Evolutionary conservation across 2,888 invertebrate genomes (phyloP).

Genomic region (Heliconius cydno): DNA sequence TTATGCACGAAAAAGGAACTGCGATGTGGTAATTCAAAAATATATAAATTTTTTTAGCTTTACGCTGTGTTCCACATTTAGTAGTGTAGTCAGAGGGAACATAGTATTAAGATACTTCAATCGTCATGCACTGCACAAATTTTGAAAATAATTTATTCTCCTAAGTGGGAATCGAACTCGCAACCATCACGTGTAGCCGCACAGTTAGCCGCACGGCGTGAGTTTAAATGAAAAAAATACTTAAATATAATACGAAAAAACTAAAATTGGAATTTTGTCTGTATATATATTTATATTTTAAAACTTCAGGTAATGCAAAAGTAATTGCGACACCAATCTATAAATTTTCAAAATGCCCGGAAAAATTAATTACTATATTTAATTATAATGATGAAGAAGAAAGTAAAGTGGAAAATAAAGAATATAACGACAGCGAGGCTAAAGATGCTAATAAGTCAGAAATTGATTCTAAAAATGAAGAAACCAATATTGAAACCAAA

Average conservation of each 20-base stretch:
- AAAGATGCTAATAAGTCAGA: conserved; percentile 29
- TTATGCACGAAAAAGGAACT: conserved; percentile 54
- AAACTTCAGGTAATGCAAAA: conserved; percentile 62
- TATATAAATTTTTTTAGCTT: neutral
- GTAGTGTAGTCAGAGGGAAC: neutral
- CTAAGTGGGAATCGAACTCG: conserved; percentile 1
- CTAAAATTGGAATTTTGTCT: neutral
- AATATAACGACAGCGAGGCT: conserved; percentile 6
- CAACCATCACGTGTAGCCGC: neutral
- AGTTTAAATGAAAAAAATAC: neutral
- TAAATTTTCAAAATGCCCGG: conserved; percentile 63
- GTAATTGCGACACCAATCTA: conserved; percentile 63
- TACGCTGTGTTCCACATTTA: neutral
- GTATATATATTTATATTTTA: conserved; percentile 18
- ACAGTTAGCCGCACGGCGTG: neutral
- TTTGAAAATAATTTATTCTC: neutral
- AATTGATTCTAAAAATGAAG: neutral
- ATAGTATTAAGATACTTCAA: neutral
- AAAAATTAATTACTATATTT: conserved; percentile 58
- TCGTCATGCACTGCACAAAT: neutral
- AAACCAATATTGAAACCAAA: neutral
- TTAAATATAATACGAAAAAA: neutral
- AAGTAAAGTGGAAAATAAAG: conserved; percentile 19
- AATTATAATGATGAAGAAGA: conserved; percentile 42
- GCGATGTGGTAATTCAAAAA: conserved; percentile 56